A percentile compares a stretch with the other conserved stretches of the same genome.
phyloP scores from a whole-genome alignment of 1,140 invertebrate species.

The Lepidostoma basale region DNA sequence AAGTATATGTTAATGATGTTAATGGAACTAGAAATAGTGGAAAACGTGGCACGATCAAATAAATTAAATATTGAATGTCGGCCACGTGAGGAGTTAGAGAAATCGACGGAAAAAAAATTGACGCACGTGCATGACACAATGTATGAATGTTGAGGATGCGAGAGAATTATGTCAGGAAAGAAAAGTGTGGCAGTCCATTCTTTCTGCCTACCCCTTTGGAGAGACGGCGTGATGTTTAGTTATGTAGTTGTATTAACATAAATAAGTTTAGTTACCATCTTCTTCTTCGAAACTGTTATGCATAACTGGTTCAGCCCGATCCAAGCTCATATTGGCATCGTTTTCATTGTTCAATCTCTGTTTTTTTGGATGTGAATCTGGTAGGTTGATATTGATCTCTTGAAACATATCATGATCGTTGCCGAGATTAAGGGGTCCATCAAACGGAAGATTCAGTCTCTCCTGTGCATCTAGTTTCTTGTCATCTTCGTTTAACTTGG shows the following conservation, averaged over 20 bases:
- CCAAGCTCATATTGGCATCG: constrained; percentile 3
- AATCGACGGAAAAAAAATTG: too few relatives aligned
- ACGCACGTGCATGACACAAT: too few relatives aligned
- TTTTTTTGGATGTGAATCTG: not conserved
- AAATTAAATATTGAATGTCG: too few relatives aligned
- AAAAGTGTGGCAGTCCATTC: too few relatives aligned
- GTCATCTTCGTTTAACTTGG: constrained; percentile 4
- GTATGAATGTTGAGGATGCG: too few relatives aligned
- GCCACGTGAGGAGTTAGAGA: too few relatives aligned
- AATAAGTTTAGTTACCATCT: constrained; percentile 11
- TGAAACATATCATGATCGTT: not conserved
- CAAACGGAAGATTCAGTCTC: not conserved
- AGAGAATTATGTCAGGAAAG: too few relatives aligned
- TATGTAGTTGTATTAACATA: not conserved
- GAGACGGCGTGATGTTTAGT: too few relatives aligned
- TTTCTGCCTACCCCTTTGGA: too few relatives aligned
- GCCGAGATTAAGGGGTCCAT: not conserved
- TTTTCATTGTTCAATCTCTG: not conserved
- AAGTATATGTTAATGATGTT: too few relatives aligned
- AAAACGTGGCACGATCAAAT: too few relatives aligned
- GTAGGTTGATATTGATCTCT: not conserved
- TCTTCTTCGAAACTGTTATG: not conserved
- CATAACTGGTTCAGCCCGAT: not conserved
- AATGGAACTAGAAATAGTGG: too few relatives aligned
- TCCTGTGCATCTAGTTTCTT: constrained; percentile 1